phyloP scores from a whole-genome alignment of 2,113 vertebrate genomes.

The Hippocampus mohnikei region DNA sequence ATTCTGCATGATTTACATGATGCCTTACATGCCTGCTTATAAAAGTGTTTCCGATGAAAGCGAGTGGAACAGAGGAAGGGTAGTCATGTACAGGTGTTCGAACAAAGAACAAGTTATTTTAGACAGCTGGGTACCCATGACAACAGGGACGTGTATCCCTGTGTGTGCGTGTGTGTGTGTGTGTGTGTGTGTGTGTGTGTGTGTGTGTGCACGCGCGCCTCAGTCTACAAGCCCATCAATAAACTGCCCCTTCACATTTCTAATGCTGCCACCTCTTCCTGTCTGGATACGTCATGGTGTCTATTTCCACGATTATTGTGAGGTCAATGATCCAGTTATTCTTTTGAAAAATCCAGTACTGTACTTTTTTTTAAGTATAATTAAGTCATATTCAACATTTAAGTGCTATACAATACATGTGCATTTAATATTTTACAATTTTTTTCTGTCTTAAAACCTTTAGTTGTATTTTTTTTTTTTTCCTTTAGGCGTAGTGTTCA shows the following conservation, averaged over 20 bases:
- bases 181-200: background rate
- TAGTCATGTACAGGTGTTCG: conserved; percentile 1
- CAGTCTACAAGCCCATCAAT: background rate
- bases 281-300: background rate
- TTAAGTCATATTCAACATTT: too few relatives aligned
- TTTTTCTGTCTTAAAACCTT: too few relatives aligned
- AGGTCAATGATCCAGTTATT: background rate
- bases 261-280: background rate
- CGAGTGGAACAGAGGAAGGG: background rate
- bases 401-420: too few relatives aligned
- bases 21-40: background rate
- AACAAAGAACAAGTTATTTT: conserved; percentile 12
- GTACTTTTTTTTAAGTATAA: too few relatives aligned
- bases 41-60: background rate
- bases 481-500: too few relatives aligned
- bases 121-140: conserved; percentile 5
- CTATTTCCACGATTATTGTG: background rate
- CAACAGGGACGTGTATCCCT: background rate
- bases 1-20: background rate
- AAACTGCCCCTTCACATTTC: conserved; percentile 6
- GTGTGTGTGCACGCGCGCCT: too few relatives aligned
- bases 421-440: too few relatives aligned
- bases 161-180: background rate
- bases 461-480: too few relatives aligned
- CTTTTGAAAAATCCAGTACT: too few relatives aligned